Percentiles rank a stretch among this genome's conserved stretches.
Conservation (phyloP, 1,140 invertebrate genomes). For the Drosophila albomicans region DNA sequence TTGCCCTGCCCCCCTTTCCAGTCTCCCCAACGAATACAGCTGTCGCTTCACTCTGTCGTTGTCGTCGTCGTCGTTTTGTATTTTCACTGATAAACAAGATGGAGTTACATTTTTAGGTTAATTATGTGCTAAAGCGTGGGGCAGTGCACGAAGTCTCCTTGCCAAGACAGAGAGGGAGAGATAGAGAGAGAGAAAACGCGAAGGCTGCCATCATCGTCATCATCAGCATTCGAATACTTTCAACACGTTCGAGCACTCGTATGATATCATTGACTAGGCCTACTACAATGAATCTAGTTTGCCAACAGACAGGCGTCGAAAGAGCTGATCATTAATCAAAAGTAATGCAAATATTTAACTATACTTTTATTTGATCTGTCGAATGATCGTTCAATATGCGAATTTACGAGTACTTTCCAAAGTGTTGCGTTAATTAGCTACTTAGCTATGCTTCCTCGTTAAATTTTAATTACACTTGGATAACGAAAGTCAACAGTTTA, state of each 20-base stretch:
- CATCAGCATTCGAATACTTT: constrained; percentile 4
- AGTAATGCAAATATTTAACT: constrained; percentile 22
- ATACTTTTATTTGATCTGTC: constrained; percentile 22
- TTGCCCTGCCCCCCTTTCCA: background rate
- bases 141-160: constrained; percentile 41
- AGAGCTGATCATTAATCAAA: constrained; percentile 6
- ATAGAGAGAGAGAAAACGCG: constrained; percentile 22
- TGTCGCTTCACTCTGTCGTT: constrained; percentile 21
- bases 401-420: constrained; percentile 1
- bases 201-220: constrained; percentile 24
- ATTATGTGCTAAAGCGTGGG: constrained; percentile 83
- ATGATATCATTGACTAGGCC: constrained; percentile 8
- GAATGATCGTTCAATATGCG: constrained; percentile 26
- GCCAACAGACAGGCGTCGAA: background rate
- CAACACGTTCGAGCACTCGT: background rate
- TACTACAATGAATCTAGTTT: background rate
- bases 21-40: background rate
- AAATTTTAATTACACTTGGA: background rate
- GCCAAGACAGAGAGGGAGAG: background rate
- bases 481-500: background rate
- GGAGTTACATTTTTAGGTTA: constrained; percentile 85
- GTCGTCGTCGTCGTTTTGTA: constrained; percentile 47
- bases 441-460: background rate
- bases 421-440: background rate
- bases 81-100: constrained; percentile 82